Percentiles rank a stretch among this genome's conserved stretches.
phyloP scores from a whole-genome alignment of 2,113 vertebrate species.

The Miniopterus natalensis region DNA sequence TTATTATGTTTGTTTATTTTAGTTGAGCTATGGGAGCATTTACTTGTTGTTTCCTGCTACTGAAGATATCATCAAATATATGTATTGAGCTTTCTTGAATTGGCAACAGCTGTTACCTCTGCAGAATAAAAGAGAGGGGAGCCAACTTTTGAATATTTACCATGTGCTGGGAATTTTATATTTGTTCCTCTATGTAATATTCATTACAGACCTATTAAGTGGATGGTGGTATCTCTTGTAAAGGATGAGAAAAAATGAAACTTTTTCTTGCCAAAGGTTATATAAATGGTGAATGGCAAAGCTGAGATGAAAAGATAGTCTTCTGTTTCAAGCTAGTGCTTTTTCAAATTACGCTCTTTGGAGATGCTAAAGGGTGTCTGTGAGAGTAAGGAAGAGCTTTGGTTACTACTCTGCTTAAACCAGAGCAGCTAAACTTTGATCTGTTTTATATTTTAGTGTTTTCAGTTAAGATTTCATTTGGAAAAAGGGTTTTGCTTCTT shows the following conservation, averaged over 20 bases:
- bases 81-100: constrained; percentile 27
- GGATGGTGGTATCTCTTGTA: constrained; percentile 5
- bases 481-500: constrained; percentile 35
- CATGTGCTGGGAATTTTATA: constrained; percentile 3
- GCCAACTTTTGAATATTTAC: constrained; percentile 21
- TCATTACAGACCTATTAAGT: not conserved
- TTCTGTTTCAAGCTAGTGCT: not conserved
- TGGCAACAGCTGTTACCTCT: not conserved
- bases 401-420: not conserved
- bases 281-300: constrained; percentile 6
- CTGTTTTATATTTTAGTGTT: constrained; percentile 42
- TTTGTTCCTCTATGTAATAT: constrained; percentile 41
- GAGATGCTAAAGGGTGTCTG: not conserved
- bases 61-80: constrained; percentile 12
- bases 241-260: constrained; percentile 10
- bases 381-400: not conserved
- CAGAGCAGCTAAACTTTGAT: not conserved
- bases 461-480: constrained; percentile 24
- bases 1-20: constrained; percentile 28
- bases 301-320: not conserved
- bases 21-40: constrained; percentile 28
- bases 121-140: constrained; percentile 5
- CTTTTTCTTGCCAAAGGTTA: constrained; percentile 11
- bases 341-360: constrained; percentile 8
- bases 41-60: constrained; percentile 26